Conservation (phyloP, 2,888 invertebrate species). For the Scotopteryx bipunctaria region DNA sequence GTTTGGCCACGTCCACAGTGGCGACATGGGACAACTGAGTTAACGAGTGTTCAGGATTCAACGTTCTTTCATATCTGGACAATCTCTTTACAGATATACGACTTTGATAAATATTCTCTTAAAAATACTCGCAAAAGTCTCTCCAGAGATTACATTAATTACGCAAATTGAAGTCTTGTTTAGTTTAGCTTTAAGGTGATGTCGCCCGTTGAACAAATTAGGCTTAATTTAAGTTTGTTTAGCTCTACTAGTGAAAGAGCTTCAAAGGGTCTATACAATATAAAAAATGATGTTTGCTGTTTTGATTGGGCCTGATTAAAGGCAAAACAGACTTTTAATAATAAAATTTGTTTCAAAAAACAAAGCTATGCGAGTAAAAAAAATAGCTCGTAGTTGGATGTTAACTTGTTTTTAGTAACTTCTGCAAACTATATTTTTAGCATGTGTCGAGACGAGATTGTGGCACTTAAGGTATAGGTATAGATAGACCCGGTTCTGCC, state of each 20-base stretch:
- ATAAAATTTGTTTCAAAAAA: background rate
- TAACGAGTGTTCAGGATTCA: slow-evolving; percentile 78
- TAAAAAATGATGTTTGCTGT: slow-evolving; percentile 7
- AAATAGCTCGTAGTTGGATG: too few species aligned
- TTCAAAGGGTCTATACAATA: slow-evolving; percentile 7
- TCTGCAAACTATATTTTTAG: too few species aligned
- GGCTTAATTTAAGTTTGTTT: slow-evolving; percentile 10
- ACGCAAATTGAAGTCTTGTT: slow-evolving; percentile 22
- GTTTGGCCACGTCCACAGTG: slow-evolving; percentile 74
- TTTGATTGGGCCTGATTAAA: slow-evolving; percentile 11
- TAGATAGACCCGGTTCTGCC: too few species aligned
- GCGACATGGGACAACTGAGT: slow-evolving; percentile 78
- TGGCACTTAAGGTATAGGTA: too few species aligned
- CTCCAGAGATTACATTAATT: slow-evolving; percentile 18
- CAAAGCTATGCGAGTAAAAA: too few species aligned
- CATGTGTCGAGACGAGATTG: too few species aligned
- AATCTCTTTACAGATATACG: slow-evolving; percentile 59
- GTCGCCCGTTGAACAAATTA: slow-evolving; percentile 13
- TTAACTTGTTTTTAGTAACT: too few species aligned
- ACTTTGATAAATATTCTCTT: slow-evolving; percentile 38
- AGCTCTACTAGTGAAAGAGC: slow-evolving; percentile 4
- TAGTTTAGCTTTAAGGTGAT: slow-evolving; percentile 16
- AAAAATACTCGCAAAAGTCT: slow-evolving; percentile 16
- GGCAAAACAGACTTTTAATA: background rate
- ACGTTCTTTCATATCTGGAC: slow-evolving; percentile 72